These are phyloP conservation scores for Potamilus streckersoni DNA, from an alignment of 1,140 invertebrate species.

Conservation along the genomic window DNA sequence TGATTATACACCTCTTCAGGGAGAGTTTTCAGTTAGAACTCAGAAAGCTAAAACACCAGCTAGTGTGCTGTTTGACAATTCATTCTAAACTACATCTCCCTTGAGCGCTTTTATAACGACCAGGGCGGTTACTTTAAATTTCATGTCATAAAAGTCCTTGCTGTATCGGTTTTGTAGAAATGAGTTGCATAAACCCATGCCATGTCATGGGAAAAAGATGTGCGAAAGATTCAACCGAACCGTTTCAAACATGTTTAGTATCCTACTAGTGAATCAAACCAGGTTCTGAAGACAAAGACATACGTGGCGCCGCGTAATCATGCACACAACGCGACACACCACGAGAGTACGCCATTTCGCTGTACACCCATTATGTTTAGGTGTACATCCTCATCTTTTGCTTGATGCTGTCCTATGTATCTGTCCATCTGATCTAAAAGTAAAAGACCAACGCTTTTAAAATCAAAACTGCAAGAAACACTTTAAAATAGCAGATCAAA, in stretches of 20 bases:
- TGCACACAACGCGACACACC: conserved; percentile 35
- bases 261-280: conserved; percentile 25
- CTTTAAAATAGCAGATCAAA: conserved; percentile 1
- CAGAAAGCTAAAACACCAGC: conserved; percentile 13
- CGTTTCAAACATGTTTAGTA: conserved; percentile 22
- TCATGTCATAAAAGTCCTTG: neutral
- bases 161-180: neutral
- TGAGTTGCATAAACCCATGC: neutral
- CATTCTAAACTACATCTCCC: conserved; percentile 16
- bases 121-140: conserved; percentile 7
- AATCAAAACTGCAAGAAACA: conserved; percentile 4
- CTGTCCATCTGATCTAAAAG: neutral
- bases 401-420: conserved; percentile 28
- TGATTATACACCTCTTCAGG: too few relatives aligned
- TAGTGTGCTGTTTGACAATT: conserved; percentile 18
- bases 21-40: neutral
- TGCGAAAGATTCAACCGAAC: conserved; percentile 6
- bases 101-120: conserved; percentile 8
- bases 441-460: conserved; percentile 2
- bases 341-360: conserved; percentile 30
- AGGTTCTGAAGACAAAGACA: conserved; percentile 22
- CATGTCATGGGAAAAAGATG: conserved; percentile 16
- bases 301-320: conserved; percentile 17
- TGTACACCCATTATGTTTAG: conserved; percentile 35
- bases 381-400: conserved; percentile 24